Evolutionary conservation across 1,140 invertebrate genomes (phyloP).

Genomic region (Octopus bimaculoides): DNA sequence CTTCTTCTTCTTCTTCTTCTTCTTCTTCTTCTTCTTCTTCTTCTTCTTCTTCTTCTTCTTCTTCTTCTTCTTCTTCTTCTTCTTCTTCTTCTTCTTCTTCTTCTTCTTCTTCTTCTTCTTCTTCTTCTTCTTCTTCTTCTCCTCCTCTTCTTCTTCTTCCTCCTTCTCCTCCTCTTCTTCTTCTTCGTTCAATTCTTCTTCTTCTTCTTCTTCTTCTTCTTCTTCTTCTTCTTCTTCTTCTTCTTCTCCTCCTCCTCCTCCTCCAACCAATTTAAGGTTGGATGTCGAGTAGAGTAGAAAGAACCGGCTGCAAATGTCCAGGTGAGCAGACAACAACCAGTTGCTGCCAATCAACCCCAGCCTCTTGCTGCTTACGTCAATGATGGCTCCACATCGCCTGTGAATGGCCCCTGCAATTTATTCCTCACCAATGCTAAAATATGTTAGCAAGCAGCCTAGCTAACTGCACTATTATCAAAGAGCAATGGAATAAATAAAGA

Average conservation of each 20-base stretch:
- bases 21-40: constrained; percentile 15
- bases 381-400: too few species aligned
- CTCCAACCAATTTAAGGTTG: too few species aligned
- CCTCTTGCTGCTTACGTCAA: too few species aligned
- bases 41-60: background rate
- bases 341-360: too few species aligned
- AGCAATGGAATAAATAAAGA: too few species aligned
- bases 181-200: background rate
- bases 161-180: background rate
- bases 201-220: background rate
- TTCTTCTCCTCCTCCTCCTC: background rate
- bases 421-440: too few species aligned
- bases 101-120: background rate
- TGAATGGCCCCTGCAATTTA: too few species aligned
- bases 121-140: background rate
- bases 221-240: background rate
- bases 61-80: background rate
- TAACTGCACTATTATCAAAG: too few species aligned
- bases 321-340: too few species aligned
- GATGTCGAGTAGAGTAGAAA: too few species aligned
- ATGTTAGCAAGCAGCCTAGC: too few species aligned
- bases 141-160: background rate
- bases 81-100: background rate
- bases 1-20: constrained; percentile 1
- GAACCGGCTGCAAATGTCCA: too few species aligned